These are phyloP conservation scores for Acleris holmiana DNA, from an alignment of 2,888 invertebrate species.

Conservation along the genomic window DNA sequence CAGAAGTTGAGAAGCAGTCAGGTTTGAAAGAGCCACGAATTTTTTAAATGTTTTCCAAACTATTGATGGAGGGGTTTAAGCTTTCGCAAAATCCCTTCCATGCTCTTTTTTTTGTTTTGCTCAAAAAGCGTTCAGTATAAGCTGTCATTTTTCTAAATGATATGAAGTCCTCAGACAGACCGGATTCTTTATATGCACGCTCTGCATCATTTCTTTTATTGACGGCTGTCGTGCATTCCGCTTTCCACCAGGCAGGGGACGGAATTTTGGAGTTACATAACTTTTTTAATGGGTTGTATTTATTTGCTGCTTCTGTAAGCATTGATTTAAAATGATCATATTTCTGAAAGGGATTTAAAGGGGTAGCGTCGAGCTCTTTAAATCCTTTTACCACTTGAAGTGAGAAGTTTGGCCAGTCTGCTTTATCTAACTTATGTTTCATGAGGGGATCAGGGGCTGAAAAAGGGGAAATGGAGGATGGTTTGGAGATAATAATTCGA, in stretches of 20 bases:
- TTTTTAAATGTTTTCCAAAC: background rate
- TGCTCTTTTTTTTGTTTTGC: background rate
- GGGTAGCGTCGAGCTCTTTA: background rate
- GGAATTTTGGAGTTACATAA: too few relatives aligned
- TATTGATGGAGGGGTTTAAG: background rate
- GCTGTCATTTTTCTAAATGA: background rate
- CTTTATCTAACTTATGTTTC: background rate
- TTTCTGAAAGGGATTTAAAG: background rate
- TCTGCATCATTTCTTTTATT: background rate
- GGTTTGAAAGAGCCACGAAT: background rate
- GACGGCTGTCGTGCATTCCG: background rate
- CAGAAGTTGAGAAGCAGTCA: background rate
- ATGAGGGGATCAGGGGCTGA: too few relatives aligned
- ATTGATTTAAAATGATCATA: background rate
- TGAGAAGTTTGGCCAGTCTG: background rate
- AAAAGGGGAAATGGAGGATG: too few relatives aligned
- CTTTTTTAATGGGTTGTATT: too few relatives aligned
- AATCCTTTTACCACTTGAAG: background rate
- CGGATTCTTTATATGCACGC: background rate
- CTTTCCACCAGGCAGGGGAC: background rate
- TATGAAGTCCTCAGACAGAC: background rate
- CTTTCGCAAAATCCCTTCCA: conserved; percentile 1
- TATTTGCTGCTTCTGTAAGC: too few relatives aligned
- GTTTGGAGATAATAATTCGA: background rate
- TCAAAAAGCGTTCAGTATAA: background rate